These are phyloP conservation scores for Macrophya annulata DNA, from an alignment of 2,888 invertebrate species.

Conservation along the genomic window DNA sequence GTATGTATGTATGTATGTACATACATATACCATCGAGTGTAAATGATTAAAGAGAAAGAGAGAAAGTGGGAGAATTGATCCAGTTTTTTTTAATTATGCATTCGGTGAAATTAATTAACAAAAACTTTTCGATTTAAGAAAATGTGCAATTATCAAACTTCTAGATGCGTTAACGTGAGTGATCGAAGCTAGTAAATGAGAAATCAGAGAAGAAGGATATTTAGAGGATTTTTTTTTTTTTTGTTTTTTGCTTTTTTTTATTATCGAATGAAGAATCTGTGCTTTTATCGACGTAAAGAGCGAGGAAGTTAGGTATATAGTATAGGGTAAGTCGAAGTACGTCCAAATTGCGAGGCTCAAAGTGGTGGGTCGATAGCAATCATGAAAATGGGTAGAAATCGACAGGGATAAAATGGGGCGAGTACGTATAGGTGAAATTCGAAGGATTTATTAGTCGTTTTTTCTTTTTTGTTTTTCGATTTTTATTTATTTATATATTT, in stretches of 20 bases:
- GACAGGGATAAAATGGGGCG: not conserved
- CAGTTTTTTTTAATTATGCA: not conserved
- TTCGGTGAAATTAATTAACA: too few relatives aligned
- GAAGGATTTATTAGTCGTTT: not conserved
- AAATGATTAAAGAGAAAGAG: not conserved
- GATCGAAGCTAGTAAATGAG: not conserved
- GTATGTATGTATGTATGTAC: too few relatives aligned
- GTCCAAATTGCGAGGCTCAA: not conserved
- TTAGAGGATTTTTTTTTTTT: not conserved
- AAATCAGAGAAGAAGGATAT: not conserved
- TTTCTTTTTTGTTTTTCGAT: not conserved
- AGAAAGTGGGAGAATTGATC: not conserved
- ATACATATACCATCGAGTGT: not conserved
- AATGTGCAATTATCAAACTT: too few relatives aligned
- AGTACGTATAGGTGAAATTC: not conserved
- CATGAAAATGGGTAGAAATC: constrained; percentile 5
- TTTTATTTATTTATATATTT: too few relatives aligned
- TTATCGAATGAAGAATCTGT: not conserved
- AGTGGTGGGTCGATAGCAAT: constrained; percentile 1
- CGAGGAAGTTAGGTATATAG: not conserved
- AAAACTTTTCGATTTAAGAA: too few relatives aligned
- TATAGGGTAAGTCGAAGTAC: not conserved
- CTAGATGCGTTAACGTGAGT: not conserved
- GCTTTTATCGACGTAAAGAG: constrained; percentile 2
- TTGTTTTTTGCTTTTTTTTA: not conserved